Base-by-base conservation (phyloP, 1,140 invertebrate species). In the Marisa cornuarietis region DNA sequence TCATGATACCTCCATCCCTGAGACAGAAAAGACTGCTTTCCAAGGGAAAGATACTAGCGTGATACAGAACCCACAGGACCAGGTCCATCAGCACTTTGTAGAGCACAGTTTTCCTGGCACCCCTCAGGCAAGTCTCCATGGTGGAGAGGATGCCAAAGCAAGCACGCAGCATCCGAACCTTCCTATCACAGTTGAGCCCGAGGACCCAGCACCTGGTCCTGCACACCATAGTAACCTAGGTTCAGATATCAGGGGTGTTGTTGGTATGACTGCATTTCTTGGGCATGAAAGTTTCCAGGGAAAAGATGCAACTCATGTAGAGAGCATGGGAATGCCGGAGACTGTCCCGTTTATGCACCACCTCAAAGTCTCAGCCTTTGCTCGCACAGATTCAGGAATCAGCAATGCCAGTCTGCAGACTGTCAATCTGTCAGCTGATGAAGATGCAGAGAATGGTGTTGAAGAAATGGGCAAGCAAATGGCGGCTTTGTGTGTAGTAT, bases 341-440 rank as follows among this genome's bases (percentile, higher is more conserved):
- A 62, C 51, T 4, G n/a, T 31, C 10, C 24, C 18, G 16, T 58
- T 65, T n/a, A 77, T 77, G 58, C 62, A 71, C 11, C 73, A 76
- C 52, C 52, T 80, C 22, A 68, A 76, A 51, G 74, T 80, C n/a
- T 54, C 69, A 9, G 31, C 26, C 8, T 81, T 84, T 31, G 63
- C 79, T 26, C 81, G 83, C 51, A 81, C 79, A 20, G 75, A 81
- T 22, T 82, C 83, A 22, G 83, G 80, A 31, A 85, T 87, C n/a
- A 85, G 84, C 58, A 82, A 82, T 78, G 83, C 83, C 22, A 87
- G 84, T 82, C 76, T 86, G 54, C 78, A 78, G n/a, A 86, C 85
- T 8, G 20, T 83, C 24, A 83, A 83, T 54, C 26, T 78, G 51
- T 80, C 81, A 18, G 62, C 26, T 4, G 78, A 81, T 61, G 79